Base-by-base conservation (phyloP, 2,113 vertebrate species). In the Mus pahari region DNA sequence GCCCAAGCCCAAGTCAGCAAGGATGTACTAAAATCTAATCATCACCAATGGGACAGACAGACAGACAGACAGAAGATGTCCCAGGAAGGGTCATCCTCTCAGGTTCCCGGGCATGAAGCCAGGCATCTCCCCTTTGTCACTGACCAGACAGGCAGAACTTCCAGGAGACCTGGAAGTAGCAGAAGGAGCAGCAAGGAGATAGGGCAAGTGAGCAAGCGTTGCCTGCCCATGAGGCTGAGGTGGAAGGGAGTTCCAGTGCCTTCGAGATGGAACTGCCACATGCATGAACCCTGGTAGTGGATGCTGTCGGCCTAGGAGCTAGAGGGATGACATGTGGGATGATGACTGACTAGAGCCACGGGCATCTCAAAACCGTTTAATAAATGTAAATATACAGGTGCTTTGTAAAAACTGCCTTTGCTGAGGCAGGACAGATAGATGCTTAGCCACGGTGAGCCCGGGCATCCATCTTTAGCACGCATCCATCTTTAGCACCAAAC, bases 161-260 rank as follows among this genome's bases (percentile, higher is more conserved):
- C 68, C 48, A 28, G 66, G 22, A 71, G 86, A 48, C 83, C 16
- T 2, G 16, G 31, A 33, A 48, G 55, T 19, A 58, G 55, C 55
- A 9, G 60, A 26, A 62, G 28, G 5, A 4, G 6, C 11, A 3
- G 60, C 62, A 81, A 42, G 16, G n/a, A 60, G 75, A 77, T 0
- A 4, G 39, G 58, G 62, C 1, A 53, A 42, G n/a, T 1, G 31
- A 50, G 53, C 1, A 58, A 42, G n/a, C 1, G 3, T 19, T 1
- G 50, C 7, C 7, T 48, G 10, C 62, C 45, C 7, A 0, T 7
- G 9, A 20, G 50, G 71, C 6, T 0, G 11, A 0, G 45, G 58
- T 64, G 20, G 42, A 7, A 20, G 14, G 53, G 48, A 3, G 36
- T 8, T 50, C 36, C 81, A 48, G 84, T 22, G 14, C 4, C 39